Evolutionary conservation across 2,797 vertebrate species (phyloP).

Genomic region (Pristis pectinata): DNA sequence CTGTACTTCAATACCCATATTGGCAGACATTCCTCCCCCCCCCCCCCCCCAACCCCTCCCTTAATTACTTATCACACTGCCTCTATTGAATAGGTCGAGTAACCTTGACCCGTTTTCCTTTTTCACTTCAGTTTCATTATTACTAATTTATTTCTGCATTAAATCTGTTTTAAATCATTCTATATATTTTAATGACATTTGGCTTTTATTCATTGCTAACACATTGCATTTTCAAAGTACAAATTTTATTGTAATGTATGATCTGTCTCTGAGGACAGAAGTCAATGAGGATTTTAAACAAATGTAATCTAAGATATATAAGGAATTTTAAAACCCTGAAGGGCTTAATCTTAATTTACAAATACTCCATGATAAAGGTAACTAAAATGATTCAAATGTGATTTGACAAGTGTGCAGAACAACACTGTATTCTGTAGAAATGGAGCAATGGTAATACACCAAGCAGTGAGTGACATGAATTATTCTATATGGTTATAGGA

Average conservation of each 20-base stretch:
- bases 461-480: background rate
- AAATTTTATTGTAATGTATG: slow-evolving; percentile 11
- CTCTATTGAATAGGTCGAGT: background rate
- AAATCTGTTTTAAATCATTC: slow-evolving; percentile 33
- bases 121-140: background rate
- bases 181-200: slow-evolving; percentile 1
- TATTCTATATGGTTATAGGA: background rate
- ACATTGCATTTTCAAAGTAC: background rate
- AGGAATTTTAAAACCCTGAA: background rate
- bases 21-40: background rate
- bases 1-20: background rate
- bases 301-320: background rate
- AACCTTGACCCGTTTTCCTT: background rate
- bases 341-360: background rate
- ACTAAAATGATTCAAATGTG: background rate
- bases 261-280: background rate
- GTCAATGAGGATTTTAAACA: slow-evolving; percentile 18
- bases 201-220: background rate
- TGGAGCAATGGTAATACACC: background rate
- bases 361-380: background rate
- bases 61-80: slow-evolving; percentile 2
- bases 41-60: no score
- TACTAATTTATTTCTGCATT: slow-evolving; percentile 1
- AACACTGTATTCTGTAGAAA: background rate
- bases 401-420: background rate